These are phyloP conservation scores for Takifugu flavidus DNA, from an alignment of 2,113 vertebrate species.

Conservation along the genomic window DNA sequence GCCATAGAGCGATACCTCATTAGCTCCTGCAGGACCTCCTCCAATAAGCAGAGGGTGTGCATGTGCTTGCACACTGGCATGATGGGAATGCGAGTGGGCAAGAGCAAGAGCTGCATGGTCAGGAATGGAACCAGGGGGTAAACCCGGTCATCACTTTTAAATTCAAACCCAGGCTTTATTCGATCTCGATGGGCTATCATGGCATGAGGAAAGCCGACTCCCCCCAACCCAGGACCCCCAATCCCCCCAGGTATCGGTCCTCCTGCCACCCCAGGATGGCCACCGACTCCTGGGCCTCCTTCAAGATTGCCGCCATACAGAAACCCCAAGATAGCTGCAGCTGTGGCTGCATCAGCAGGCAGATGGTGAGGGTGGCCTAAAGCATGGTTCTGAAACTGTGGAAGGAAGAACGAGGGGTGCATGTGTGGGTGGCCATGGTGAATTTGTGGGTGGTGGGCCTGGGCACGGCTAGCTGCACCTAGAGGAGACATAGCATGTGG, in stretches of 20 bases:
- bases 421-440: constrained; percentile 77
- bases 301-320: constrained; percentile 76
- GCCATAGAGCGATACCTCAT: constrained; percentile 74
- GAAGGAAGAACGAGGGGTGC: constrained; percentile 78
- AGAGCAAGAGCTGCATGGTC: constrained; percentile 71
- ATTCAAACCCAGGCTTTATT: constrained; percentile 92
- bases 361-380: constrained; percentile 75
- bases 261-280: constrained; percentile 70
- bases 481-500: constrained; percentile 96
- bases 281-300: constrained; percentile 66
- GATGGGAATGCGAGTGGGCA: constrained; percentile 73
- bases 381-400: constrained; percentile 77
- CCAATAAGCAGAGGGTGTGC: constrained; percentile 75
- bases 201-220: constrained; percentile 74
- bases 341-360: constrained; percentile 76
- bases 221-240: constrained; percentile 72
- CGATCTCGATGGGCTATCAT: constrained; percentile 86
- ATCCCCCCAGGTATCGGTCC: constrained; percentile 75
- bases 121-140: constrained; percentile 66
- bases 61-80: constrained; percentile 62
- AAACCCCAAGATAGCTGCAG: constrained; percentile 79
- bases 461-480: constrained; percentile 65
- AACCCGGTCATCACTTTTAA: constrained; percentile 77
- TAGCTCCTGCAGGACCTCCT: constrained; percentile 59
- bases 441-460: constrained; percentile 70